Evolutionary conservation across 1,140 invertebrate species (phyloP).

Genomic region (Bombus polaris): DNA sequence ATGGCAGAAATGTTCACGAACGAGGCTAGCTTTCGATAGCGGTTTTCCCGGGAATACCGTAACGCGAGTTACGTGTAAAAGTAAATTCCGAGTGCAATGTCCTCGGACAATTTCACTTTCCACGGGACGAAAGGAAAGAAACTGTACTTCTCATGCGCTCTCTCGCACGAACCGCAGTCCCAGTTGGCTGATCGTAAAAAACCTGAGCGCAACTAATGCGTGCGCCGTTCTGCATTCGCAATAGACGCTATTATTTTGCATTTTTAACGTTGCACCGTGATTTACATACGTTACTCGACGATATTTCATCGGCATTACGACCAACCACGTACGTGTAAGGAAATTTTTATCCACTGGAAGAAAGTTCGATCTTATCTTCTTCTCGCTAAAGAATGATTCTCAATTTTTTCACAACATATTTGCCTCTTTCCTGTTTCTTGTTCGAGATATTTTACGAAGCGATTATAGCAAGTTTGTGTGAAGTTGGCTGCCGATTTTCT

Average conservation of each 20-base stretch:
- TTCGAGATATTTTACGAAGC: neutral
- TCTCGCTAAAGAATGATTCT: neutral
- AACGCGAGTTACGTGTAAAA: conserved; percentile 38
- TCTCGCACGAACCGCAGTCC: neutral
- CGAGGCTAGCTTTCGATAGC: conserved; percentile 10
- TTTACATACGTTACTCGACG: neutral
- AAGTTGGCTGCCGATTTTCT: no score
- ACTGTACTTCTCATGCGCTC: conserved; percentile 17
- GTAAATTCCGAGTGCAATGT: conserved; percentile 40
- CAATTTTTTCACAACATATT: neutral
- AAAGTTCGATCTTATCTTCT: neutral
- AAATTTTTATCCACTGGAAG: neutral
- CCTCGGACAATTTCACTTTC: conserved; percentile 41
- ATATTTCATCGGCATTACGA: neutral
- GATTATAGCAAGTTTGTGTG: no score
- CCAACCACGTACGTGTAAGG: neutral
- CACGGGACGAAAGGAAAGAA: conserved; percentile 27
- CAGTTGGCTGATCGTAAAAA: conserved; percentile 16
- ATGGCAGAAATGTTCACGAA: neutral
- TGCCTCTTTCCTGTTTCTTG: neutral
- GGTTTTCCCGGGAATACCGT: conserved; percentile 33
- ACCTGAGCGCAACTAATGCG: neutral
- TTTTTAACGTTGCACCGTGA: neutral
- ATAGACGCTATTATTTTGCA: conserved; percentile 2
- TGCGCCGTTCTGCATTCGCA: conserved; percentile 10